Conservation (phyloP, 2,888 invertebrate species). For the Meghimatium bilineatum region DNA sequence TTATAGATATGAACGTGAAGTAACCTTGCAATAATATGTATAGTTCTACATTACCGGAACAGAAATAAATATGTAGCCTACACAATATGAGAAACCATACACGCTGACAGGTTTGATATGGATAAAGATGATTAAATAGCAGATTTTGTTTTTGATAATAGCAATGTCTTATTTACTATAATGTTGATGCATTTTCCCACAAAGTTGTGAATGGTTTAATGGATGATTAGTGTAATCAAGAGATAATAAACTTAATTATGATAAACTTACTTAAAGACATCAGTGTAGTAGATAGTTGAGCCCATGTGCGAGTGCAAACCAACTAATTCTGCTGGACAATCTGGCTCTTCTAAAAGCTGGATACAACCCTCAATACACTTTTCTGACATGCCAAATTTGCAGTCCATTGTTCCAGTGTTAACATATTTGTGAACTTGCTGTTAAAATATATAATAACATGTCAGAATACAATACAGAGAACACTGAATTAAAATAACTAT, state of each 20-base stretch:
- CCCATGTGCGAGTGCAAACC: constrained; percentile 78
- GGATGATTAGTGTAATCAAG: background rate
- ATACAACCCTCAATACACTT: constrained; percentile 64
- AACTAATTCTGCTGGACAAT: constrained; percentile 65
- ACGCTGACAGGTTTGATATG: no score
- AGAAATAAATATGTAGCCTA: no score
- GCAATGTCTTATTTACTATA: no score
- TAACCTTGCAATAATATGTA: no score
- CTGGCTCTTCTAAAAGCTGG: constrained; percentile 54
- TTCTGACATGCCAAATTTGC: constrained; percentile 76
- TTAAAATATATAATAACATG: background rate
- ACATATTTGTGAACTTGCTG: constrained; percentile 74
- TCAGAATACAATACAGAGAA: no score
- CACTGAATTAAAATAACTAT: no score
- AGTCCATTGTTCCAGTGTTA: constrained; percentile 70
- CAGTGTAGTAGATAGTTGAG: constrained; percentile 68
- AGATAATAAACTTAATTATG: background rate
- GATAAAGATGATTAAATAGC: no score
- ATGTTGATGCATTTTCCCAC: background rate
- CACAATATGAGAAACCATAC: no score
- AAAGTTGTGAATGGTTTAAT: background rate
- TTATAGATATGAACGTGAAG: no score
- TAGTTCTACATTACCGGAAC: no score
- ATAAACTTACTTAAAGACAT: constrained; percentile 62
- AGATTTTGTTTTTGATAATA: no score